These are phyloP conservation scores for Melanchra persicariae DNA, from an alignment of 2,888 invertebrate species.

Conservation along the genomic window DNA sequence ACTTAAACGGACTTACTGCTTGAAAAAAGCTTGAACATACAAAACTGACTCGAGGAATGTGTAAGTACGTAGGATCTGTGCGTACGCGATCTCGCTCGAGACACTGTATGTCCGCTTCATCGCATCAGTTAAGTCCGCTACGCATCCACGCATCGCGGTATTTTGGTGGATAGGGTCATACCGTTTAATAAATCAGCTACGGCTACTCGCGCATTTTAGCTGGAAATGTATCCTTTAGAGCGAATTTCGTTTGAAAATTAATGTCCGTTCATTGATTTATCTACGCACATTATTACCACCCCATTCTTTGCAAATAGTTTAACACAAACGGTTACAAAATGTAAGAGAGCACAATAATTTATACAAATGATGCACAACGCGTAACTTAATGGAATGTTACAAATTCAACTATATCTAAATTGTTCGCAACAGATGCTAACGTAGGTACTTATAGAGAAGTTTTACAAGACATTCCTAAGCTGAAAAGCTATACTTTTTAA, in stretches of 20 bases:
- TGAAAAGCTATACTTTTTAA: conserved; percentile 19
- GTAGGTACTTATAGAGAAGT: conserved; percentile 19
- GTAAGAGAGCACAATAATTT: conserved; percentile 48
- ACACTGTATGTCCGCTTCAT: background rate
- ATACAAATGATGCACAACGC: conserved; percentile 29
- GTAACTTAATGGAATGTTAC: conserved; percentile 64
- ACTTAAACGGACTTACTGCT: background rate
- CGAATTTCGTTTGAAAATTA: background rate
- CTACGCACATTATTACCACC: conserved; percentile 23
- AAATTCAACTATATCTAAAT: conserved; percentile 45
- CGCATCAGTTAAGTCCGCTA: background rate
- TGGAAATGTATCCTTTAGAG: background rate
- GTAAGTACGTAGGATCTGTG: background rate
- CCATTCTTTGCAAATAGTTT: conserved; percentile 21
- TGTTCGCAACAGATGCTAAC: conserved; percentile 32
- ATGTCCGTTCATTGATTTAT: background rate
- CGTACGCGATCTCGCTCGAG: background rate
- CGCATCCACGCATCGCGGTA: background rate
- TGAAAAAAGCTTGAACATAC: too few species aligned
- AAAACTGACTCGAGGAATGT: background rate
- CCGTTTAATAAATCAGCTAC: background rate
- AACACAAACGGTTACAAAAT: conserved; percentile 40
- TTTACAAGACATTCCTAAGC: conserved; percentile 24
- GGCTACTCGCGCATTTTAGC: too few species aligned
- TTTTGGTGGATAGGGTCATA: background rate